Conservation (phyloP, 2,888 invertebrate genomes). For the Platerodrilus igneus region DNA sequence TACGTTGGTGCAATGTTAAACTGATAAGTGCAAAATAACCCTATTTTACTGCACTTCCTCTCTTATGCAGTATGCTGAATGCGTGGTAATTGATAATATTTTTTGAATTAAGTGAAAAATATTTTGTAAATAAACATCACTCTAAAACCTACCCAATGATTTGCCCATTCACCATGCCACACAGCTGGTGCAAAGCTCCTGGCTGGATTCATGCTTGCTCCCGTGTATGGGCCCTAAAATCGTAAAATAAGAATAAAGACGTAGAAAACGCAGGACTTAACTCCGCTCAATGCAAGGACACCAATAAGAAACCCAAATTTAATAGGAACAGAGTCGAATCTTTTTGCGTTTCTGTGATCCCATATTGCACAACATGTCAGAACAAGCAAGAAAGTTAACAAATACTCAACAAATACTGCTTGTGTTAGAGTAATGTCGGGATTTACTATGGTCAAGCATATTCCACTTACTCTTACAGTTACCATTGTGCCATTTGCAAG, state of each 20-base stretch:
- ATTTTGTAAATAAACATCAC: too few species aligned
- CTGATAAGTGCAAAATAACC: too few species aligned
- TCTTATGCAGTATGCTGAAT: too few species aligned
- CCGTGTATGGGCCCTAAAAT: slow-evolving; percentile 54
- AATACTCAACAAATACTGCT: slow-evolving; percentile 60
- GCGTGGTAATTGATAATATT: too few species aligned
- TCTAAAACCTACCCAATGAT: slow-evolving; percentile 64
- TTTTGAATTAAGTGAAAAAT: too few species aligned
- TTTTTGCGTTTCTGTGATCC: slow-evolving; percentile 64
- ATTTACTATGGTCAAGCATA: slow-evolving; percentile 39
- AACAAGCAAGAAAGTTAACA: slow-evolving; percentile 61
- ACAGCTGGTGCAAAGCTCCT: slow-evolving; percentile 67
- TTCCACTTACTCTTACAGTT: slow-evolving; percentile 18
- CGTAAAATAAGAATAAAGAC: slow-evolving; percentile 5
- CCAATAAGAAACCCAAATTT: slow-evolving; percentile 65
- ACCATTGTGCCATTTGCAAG: slow-evolving; percentile 1
- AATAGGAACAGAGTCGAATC: slow-evolving; percentile 61
- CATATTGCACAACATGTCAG: slow-evolving; percentile 66
- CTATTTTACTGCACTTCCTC: too few species aligned
- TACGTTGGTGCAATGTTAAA: too few species aligned
- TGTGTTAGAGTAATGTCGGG: slow-evolving; percentile 43
- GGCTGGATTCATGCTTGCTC: slow-evolving; percentile 67
- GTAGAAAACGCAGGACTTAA: too few species aligned
- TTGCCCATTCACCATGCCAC: slow-evolving; percentile 60
- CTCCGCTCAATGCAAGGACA: slow-evolving; percentile 61